Evolutionary conservation across 1,140 invertebrate species (phyloP), one percentile per base, ranked within the genome.

Genomic region (Potamilus streckersoni): DNA sequence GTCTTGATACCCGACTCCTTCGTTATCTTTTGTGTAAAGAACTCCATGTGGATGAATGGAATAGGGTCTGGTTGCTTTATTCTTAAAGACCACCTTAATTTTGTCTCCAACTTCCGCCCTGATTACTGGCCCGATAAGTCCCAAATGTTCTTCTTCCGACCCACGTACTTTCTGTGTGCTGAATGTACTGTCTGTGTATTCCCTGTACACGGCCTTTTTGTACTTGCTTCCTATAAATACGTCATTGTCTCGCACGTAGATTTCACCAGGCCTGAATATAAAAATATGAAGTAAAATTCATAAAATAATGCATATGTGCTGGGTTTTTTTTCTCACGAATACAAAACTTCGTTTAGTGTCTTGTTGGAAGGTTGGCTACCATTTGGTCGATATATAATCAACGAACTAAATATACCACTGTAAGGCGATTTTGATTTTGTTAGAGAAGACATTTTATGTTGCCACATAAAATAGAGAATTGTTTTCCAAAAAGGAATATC

Each of bases 121-220:
- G 59, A 88, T 84, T 17, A 84, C 69, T 14, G 87, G 87, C 31
- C 87, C 87, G 58, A 87, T 31, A 61, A 86, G 73, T 55, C 77
- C 85, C 14, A 86, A 79, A 56, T 87, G 82, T 14, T 74, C 67
- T 56, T 85, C 81, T 59, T 78, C 69, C 4, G 31, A 55, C 27
- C 69, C 79, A 17, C 74, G 67, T 19, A 56, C 59, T 69, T 79
- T 75, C 15, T 31, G 38, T 20, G 31, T 65, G 1, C 62, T 74
- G 64, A 87, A 88, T 23, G 79, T 71, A 2, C 38, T 55, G 56
- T 88, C 85, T n/a, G 76, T 83, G 71, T 83, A 88, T 76, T 88
- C 82, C 20, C 79, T 69, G 70, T 82, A 88, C 0, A 87, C 69
- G 17, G 81, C 86, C 68, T 88, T 88, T 20, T 80, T 79, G 77